phyloP scores from a whole-genome alignment of 2,113 vertebrate species.

The Ptychochromis oligacanthus region DNA sequence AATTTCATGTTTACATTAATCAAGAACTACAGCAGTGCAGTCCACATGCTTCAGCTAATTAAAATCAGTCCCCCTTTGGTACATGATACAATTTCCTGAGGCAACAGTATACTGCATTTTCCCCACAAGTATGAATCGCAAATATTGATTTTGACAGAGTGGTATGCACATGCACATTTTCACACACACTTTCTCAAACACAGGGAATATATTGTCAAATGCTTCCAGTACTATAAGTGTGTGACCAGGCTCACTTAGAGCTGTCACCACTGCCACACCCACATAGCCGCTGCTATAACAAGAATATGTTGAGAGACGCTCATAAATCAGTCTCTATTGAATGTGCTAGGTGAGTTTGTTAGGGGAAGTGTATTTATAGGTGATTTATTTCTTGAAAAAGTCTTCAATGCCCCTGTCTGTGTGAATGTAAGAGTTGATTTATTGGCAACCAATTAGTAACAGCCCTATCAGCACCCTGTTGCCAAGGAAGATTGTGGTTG shows the following conservation, averaged over 20 bases:
- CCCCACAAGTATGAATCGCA: slow-evolving; percentile 11
- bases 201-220: slow-evolving; percentile 3
- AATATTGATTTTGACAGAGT: not conserved
- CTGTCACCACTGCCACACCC: slow-evolving; percentile 46
- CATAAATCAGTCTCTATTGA: slow-evolving; percentile 58
- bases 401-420: slow-evolving; percentile 6
- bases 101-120: not conserved
- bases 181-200: not conserved
- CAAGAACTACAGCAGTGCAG: not conserved
- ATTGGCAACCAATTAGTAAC: slow-evolving; percentile 34
- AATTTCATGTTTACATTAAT: not conserved
- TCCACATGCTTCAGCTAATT: not conserved
- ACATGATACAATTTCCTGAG: not conserved
- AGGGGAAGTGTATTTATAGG: slow-evolving; percentile 40
- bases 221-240: slow-evolving; percentile 21
- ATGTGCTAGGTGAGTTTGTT: slow-evolving; percentile 24
- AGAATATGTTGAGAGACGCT: slow-evolving; percentile 52
- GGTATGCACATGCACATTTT: not conserved
- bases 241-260: slow-evolving; percentile 27
- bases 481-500: not conserved
- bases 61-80: not conserved
- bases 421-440: slow-evolving; percentile 30
- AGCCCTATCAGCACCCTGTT: slow-evolving; percentile 14
- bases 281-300: slow-evolving; percentile 50
- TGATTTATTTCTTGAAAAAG: slow-evolving; percentile 50